Conservation (phyloP, 92 coral and sea anemone genomes). For the Phenganax subtilis region DNA sequence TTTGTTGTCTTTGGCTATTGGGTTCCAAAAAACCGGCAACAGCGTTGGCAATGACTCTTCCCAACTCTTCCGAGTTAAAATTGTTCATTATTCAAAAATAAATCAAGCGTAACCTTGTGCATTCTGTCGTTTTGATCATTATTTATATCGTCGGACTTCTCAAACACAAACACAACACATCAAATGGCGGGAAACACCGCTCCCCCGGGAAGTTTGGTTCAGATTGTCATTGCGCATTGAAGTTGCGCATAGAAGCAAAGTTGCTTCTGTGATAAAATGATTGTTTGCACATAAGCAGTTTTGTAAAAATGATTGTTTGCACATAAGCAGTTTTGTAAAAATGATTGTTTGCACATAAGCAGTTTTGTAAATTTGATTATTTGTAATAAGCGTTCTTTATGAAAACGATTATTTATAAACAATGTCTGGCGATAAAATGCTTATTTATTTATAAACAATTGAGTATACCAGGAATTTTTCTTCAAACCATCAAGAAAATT, state of each 20-base stretch:
- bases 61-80: too few relatives aligned
- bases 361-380: not conserved
- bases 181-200: not conserved
- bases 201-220: slow-evolving; percentile 17
- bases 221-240: slow-evolving; percentile 11
- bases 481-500: too few relatives aligned
- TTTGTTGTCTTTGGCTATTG: not conserved
- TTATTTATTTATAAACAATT: not conserved
- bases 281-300: too few relatives aligned
- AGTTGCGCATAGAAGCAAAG: slow-evolving; percentile 12
- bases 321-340: too few relatives aligned
- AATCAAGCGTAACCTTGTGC: not conserved
- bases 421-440: too few relatives aligned
- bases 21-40: not conserved
- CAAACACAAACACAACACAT: not conserved
- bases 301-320: too few relatives aligned
- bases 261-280: too few relatives aligned
- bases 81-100: slow-evolving; percentile 15
- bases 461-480: not conserved
- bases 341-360: not conserved
- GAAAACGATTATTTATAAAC: too few relatives aligned
- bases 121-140: not conserved
- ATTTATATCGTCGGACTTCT: not conserved
- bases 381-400: too few relatives aligned
- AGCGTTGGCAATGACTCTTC: slow-evolving; percentile 13